Conservation (phyloP, 2,797 vertebrate species). For the Phylloscopus collybita region DNA sequence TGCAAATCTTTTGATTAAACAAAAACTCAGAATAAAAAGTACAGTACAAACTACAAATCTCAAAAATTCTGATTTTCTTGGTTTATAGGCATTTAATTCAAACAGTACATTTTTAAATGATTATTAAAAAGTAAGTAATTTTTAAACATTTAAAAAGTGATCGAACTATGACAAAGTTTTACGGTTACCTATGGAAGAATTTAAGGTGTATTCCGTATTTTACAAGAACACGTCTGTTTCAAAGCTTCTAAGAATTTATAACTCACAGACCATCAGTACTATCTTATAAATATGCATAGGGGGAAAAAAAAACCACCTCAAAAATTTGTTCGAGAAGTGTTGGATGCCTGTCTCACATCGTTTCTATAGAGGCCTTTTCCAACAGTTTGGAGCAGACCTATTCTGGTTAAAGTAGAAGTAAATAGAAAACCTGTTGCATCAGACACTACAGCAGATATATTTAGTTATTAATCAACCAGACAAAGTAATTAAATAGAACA, state of each 20-base stretch:
- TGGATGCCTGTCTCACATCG: neutral
- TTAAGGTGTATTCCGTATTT: neutral
- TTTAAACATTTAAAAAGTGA: neutral
- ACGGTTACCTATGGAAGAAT: neutral
- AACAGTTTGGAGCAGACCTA: neutral
- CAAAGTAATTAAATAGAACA: neutral
- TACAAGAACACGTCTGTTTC: neutral
- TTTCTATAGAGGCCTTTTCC: neutral
- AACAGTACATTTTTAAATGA: neutral
- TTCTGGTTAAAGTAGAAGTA: neutral
- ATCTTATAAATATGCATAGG: neutral
- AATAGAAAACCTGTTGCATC: neutral
- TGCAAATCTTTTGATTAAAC: neutral
- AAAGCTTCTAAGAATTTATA: neutral
- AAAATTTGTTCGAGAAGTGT: neutral
- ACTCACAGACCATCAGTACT: neutral
- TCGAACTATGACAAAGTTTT: neutral
- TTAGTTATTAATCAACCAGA: neutral
- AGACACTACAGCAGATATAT: neutral
- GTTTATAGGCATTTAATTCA: neutral
- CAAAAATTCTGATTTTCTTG: neutral
- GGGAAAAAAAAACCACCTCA: neutral
- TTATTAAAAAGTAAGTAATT: neutral
- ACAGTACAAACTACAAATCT: neutral
- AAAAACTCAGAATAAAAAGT: neutral